phyloP scores from a whole-genome alignment of 2,113 vertebrate species.

The Cathartes aura region DNA sequence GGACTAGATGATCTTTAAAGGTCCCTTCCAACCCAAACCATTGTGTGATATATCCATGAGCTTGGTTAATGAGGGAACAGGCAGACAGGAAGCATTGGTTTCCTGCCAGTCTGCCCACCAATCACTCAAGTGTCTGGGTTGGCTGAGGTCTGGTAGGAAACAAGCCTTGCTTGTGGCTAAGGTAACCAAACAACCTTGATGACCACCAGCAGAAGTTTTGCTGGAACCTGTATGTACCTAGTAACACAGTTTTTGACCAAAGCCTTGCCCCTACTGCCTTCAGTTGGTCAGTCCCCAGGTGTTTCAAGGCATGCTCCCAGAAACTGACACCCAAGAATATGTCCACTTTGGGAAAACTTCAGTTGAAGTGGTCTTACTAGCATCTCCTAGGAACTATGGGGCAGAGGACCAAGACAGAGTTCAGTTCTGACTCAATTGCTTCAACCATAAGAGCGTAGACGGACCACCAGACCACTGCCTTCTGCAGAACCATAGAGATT shows the following conservation, averaged over 20 bases:
- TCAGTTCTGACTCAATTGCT: not conserved
- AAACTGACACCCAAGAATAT: not conserved
- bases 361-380: not conserved
- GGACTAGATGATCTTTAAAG: not conserved
- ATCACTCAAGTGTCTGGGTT: not conserved
- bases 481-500: not conserved
- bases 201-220: not conserved
- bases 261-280: not conserved
- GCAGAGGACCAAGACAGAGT: not conserved
- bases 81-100: not conserved
- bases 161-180: not conserved
- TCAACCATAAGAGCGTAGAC: not conserved
- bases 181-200: not conserved
- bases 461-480: not conserved
- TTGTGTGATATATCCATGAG: not conserved
- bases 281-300: not conserved
- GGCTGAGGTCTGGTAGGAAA: not conserved
- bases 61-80: not conserved
- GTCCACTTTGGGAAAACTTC: not conserved
- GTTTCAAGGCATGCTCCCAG: not conserved
- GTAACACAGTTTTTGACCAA: not conserved
- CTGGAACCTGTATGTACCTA: not conserved
- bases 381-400: not conserved
- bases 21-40: not conserved
- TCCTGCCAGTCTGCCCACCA: not conserved